phyloP scores from a whole-genome alignment of 1,140 invertebrate genomes.

The Antheraea pernyi region DNA sequence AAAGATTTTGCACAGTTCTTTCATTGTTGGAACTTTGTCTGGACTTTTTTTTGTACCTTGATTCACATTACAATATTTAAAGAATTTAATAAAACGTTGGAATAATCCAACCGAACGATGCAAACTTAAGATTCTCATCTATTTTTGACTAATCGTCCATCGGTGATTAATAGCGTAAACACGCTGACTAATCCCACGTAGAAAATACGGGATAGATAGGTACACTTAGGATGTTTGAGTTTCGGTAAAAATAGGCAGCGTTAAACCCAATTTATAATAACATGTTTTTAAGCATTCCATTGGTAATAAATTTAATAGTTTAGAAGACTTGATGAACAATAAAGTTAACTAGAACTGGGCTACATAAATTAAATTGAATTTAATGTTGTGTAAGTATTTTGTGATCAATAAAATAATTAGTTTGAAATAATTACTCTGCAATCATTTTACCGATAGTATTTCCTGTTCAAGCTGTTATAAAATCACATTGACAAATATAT shows the following conservation, averaged over 20 bases:
- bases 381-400: background rate
- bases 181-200: background rate
- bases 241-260: background rate
- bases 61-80: background rate
- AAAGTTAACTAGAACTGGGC: background rate
- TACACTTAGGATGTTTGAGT: background rate
- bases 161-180: background rate
- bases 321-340: background rate
- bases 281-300: background rate
- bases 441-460: too few species aligned
- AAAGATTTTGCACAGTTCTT: too few species aligned
- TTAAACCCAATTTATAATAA: slow-evolving; percentile 4
- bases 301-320: background rate
- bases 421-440: too few species aligned
- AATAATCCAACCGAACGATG: background rate
- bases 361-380: background rate
- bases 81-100: background rate
- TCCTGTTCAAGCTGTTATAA: too few species aligned
- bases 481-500: too few species aligned
- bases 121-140: background rate
- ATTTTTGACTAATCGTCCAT: slow-evolving; percentile 1
- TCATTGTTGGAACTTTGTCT: too few species aligned
- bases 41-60: background rate
- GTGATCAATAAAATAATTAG: too few species aligned
- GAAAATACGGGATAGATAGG: background rate